These are phyloP conservation scores for Charadrius vociferus DNA, from an alignment of 2,113 vertebrate species.

Conservation along the genomic window DNA sequence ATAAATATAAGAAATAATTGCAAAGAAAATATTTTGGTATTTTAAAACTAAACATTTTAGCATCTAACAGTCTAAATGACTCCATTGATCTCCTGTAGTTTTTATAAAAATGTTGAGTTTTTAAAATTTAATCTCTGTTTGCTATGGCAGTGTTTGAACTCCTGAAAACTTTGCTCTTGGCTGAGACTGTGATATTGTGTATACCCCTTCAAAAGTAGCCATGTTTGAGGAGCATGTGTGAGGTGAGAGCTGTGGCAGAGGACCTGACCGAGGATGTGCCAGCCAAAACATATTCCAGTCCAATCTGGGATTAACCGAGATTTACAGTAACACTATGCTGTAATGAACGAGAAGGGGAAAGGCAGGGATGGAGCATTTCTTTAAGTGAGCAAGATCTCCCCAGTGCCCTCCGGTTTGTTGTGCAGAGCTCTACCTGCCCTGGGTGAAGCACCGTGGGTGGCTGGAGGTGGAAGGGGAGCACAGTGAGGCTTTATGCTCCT, in stretches of 20 bases:
- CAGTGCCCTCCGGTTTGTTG: neutral
- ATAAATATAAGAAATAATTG: neutral
- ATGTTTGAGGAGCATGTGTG: neutral
- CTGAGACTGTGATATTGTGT: neutral
- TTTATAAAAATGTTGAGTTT: neutral
- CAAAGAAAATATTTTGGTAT: constrained; percentile 30
- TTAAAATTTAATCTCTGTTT: constrained; percentile 34
- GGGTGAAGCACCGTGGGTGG: neutral
- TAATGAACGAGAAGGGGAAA: neutral
- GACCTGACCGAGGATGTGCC: neutral
- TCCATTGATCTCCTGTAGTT: neutral
- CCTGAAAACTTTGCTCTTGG: constrained; percentile 19
- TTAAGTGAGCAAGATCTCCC: neutral
- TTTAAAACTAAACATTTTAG: constrained; percentile 37
- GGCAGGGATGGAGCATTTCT: neutral
- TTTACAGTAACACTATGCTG: neutral
- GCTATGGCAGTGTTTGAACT: neutral
- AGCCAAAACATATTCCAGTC: neutral
- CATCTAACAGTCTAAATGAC: neutral
- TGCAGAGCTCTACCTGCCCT: neutral
- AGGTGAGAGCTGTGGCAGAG: neutral
- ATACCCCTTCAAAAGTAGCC: neutral
- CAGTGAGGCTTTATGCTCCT: neutral
- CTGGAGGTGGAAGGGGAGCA: neutral
- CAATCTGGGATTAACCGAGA: neutral